phyloP scores from a whole-genome alignment of 2,797 vertebrate genomes.

The Orestias chungarensis region DNA sequence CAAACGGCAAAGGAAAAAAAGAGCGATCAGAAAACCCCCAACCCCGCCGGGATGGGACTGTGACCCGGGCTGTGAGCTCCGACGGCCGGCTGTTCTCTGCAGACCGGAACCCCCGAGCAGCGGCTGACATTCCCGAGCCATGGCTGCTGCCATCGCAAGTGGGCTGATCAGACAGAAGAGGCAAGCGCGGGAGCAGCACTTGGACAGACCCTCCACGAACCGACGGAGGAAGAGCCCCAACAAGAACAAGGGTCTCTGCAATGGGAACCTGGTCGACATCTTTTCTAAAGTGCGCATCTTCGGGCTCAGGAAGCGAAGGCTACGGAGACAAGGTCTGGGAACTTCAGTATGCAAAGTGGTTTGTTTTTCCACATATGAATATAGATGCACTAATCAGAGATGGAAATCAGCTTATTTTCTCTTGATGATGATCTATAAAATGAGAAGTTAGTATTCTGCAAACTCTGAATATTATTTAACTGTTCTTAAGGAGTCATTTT shows the following conservation, averaged over 20 bases:
- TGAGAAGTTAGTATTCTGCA: too few species aligned
- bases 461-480: too few species aligned
- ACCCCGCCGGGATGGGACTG: constrained; percentile 80
- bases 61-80: constrained; percentile 76
- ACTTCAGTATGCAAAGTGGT: constrained; percentile 56
- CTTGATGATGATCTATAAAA: too few species aligned
- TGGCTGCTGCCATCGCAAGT: constrained; percentile 98
- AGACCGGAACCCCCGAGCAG: constrained; percentile 76
- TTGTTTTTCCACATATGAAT: constrained; percentile 15
- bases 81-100: constrained; percentile 77
- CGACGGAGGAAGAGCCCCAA: constrained; percentile 96
- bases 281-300: constrained; percentile 99
- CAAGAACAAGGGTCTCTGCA: constrained; percentile 97
- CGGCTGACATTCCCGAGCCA: constrained; percentile 80
- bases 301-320: constrained; percentile 97
- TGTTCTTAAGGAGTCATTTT: background rate
- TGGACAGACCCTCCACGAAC: constrained; percentile 92
- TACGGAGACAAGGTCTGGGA: constrained; percentile 97
- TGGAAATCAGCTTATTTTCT: background rate
- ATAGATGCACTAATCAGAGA: background rate
- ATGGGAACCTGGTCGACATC: constrained; percentile 98
- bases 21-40: constrained; percentile 29
- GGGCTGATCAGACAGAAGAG: constrained; percentile 99
- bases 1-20: constrained; percentile 47
- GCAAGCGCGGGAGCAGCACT: constrained; percentile 96